Percentiles rank a stretch among this genome's conserved stretches.
phyloP scores from a whole-genome alignment of 1,140 invertebrate species.

The Zophobas morio region DNA sequence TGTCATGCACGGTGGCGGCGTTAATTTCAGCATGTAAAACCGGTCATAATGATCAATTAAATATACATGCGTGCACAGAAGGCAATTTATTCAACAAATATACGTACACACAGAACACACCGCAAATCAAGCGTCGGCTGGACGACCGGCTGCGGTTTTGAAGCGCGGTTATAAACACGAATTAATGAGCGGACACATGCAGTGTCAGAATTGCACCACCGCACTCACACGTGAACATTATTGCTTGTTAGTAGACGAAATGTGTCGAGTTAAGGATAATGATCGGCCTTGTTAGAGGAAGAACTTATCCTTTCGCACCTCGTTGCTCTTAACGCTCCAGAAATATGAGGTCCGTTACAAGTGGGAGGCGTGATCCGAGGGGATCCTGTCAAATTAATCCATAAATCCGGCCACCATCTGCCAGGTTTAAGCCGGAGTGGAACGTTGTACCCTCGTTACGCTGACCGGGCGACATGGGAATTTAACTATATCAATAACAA shows the following conservation, averaged over 20 bases:
- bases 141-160: constrained; percentile 40
- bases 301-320: constrained; percentile 40
- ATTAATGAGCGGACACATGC: constrained; percentile 51
- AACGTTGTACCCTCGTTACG: constrained; percentile 49
- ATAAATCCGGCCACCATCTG: constrained; percentile 47
- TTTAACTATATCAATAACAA: constrained; percentile 53
- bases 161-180: constrained; percentile 53
- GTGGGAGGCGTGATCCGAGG: constrained; percentile 14
- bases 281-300: constrained; percentile 48
- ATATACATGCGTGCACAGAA: constrained; percentile 54
- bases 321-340: constrained; percentile 29
- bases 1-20: constrained; percentile 10
- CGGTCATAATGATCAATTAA: constrained; percentile 57
- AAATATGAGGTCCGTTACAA: constrained; percentile 36
- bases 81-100: constrained; percentile 55
- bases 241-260: constrained; percentile 46
- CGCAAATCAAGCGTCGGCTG: constrained; percentile 54
- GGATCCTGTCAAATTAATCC: constrained; percentile 48
- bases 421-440: constrained; percentile 34
- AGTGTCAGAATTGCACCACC: constrained; percentile 39
- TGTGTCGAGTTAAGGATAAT: constrained; percentile 40
- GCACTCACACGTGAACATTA: constrained; percentile 39
- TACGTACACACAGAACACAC: constrained; percentile 51
- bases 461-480: constrained; percentile 48
- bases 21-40: constrained; percentile 45